phyloP scores from a whole-genome alignment of 1,140 invertebrate species.

The Dendrolimus punctatus region DNA sequence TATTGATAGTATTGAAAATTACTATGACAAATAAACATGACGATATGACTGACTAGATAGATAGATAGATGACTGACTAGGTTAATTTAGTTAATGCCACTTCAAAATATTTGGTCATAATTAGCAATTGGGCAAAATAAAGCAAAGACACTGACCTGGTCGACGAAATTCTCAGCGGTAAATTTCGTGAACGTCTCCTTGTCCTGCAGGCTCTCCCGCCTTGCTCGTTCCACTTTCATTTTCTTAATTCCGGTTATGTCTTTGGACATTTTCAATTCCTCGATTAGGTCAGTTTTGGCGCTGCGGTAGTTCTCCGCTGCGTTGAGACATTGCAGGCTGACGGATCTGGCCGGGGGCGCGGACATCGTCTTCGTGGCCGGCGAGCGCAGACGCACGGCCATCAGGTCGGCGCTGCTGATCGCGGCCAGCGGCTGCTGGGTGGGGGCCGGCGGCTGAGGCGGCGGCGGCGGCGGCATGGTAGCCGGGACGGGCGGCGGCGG shows the following conservation, averaged over 20 bases:
- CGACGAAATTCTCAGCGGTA: constrained; percentile 89
- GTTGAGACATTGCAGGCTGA: constrained; percentile 79
- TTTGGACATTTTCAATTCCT: constrained; percentile 91
- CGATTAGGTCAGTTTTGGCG: constrained; percentile 89
- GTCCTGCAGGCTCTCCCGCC: constrained; percentile 84
- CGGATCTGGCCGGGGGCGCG: constrained; percentile 79
- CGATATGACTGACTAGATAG: too few relatives aligned
- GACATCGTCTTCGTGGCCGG: constrained; percentile 85
- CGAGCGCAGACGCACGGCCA: constrained; percentile 84
- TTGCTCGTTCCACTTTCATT: constrained; percentile 88
- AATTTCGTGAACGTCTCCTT: constrained; percentile 88
- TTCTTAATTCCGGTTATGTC: constrained; percentile 93
- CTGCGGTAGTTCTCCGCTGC: constrained; percentile 80
- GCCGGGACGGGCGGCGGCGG: constrained; percentile 66
- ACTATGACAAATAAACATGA: too few relatives aligned
- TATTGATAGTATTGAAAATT: too few relatives aligned
- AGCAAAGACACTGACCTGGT: constrained; percentile 78
- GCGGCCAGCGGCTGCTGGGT: constrained; percentile 82
- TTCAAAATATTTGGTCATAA: too few relatives aligned
- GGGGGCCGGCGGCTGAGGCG: constrained; percentile 67
- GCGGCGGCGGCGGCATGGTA: constrained; percentile 69
- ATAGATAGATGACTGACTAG: too few relatives aligned
- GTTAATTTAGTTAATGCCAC: too few relatives aligned
- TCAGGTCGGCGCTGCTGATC: constrained; percentile 89
- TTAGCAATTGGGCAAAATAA: background rate